Evolutionary conservation across 2,113 vertebrate species (phyloP).

Genomic region (Miniopterus natalensis): DNA sequence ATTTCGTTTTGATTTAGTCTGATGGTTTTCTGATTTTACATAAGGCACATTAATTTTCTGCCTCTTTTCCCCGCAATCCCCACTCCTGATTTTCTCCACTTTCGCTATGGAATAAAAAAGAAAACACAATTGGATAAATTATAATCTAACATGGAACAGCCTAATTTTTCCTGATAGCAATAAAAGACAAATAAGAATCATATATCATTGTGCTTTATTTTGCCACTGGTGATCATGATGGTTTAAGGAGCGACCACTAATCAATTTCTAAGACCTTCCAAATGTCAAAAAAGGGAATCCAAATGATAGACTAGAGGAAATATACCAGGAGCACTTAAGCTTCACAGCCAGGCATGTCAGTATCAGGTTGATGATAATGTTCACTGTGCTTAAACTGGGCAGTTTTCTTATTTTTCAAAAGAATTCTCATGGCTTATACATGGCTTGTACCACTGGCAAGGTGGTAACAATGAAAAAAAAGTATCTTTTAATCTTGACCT

Average conservation of each 20-base stretch:
- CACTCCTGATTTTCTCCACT: background rate
- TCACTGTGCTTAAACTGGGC: background rate
- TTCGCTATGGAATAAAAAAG: constrained; percentile 50
- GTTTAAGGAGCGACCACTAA: background rate
- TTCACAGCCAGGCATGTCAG: background rate
- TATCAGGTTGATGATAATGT: background rate
- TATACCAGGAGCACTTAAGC: background rate
- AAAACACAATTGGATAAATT: constrained; percentile 41
- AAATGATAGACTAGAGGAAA: background rate
- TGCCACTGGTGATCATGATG: background rate
- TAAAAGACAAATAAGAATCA: constrained; percentile 44
- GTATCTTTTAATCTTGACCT: constrained; percentile 12
- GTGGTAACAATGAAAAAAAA: constrained; percentile 38
- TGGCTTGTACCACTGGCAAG: background rate
- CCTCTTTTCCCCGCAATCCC: background rate
- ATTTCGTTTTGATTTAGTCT: constrained; percentile 44
- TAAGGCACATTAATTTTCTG: constrained; percentile 33
- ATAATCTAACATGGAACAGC: background rate
- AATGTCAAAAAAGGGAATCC: background rate
- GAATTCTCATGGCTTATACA: background rate
- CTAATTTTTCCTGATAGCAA: constrained; percentile 58
- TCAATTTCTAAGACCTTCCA: constrained; percentile 44
- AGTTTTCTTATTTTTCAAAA: constrained; percentile 47
- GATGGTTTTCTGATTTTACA: constrained; percentile 31
- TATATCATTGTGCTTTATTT: constrained; percentile 40